Evolutionary conservation across 2,888 invertebrate genomes (phyloP), one percentile per base, ranked within the genome.

Genomic region (Lasioglossum oenotherae): DNA sequence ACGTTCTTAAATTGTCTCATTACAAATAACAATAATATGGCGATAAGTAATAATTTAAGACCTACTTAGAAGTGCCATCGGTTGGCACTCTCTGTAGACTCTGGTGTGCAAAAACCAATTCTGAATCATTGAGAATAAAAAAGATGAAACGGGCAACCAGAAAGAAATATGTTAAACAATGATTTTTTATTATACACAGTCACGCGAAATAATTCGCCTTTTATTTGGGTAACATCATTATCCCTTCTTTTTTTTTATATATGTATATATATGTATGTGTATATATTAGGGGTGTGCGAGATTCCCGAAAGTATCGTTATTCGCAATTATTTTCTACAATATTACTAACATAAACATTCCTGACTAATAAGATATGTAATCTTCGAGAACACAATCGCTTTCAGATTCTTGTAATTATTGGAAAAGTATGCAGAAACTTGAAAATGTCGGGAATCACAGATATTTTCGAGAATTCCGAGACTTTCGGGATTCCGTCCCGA

Each of bases 121-220:
- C 3, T 41, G 46, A 69, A 81, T 79, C n/a, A n/a, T 46, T 16
- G 49, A 35, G 35, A 67, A 31, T 72, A 71, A 78, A 27, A 83
- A 64, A 79, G 72, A 38, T 82, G 74, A 72, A 85, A 74, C 72
- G 78, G 74, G 49, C 85, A 85, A 84, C n/a, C 74, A 90, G 79
- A 75, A 71, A 71, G 74, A 69, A 84, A 78, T 82, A 84, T 82
- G 81, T 87, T 72, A 80, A 87, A 86, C 69, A 85, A 74, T 80
- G 75, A 84, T 92, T 89, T 57, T 85, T 92, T 92, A 93, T 93
- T 93, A 89, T 91, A 90, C 89, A 92, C 91, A 93, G 91, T 93
- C 90, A 79, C 80, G 90, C 92, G 90, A 93, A 88, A 79, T 84
- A 89, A 79, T 88, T 92, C 86, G 87, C 83, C 81, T 91, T 88